phyloP scores from a whole-genome alignment of 2,888 invertebrate species.

The Anoncus sp. region DNA sequence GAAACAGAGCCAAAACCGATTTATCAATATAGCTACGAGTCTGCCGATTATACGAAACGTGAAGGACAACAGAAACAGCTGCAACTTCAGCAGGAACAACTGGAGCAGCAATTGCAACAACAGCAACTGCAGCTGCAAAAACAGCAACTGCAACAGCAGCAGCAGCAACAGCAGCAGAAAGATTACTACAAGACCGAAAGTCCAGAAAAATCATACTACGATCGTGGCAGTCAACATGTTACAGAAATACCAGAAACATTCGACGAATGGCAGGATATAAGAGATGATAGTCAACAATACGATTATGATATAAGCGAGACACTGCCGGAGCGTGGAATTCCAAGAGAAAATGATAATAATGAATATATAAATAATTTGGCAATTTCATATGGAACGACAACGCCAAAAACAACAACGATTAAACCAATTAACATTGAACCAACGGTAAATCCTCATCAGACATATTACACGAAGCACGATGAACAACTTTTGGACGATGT shows the following conservation, averaged over 20 bases:
- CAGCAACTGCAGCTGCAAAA: conserved; percentile 57
- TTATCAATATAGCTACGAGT: conserved; percentile 90
- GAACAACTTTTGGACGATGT: conserved; percentile 89
- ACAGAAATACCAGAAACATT: conserved; percentile 69
- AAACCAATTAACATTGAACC: conserved; percentile 81
- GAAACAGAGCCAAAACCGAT: conserved; percentile 85
- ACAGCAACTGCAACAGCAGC: conserved; percentile 59
- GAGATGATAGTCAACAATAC: conserved; percentile 64
- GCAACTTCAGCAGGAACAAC: conserved; percentile 58
- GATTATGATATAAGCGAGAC: conserved; percentile 66
- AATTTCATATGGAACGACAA: conserved; percentile 71
- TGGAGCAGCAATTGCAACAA: conserved; percentile 41
- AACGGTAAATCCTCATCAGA: conserved; percentile 86
- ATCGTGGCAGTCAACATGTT: too few relatives aligned
- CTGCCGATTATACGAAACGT: conserved; percentile 83
- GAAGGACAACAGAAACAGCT: conserved; percentile 54
- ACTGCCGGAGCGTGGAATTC: conserved; percentile 56
- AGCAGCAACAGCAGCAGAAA: conserved; percentile 56
- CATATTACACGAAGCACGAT: conserved; percentile 88
- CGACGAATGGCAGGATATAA: conserved; percentile 74
- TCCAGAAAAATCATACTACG: conserved; percentile 44
- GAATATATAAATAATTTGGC: conserved; percentile 42
- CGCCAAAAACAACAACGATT: conserved; percentile 80
- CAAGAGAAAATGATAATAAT: conserved; percentile 26
- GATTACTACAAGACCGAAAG: conserved; percentile 56